Base-by-base conservation (phyloP, 23 tunicate genomes). In the Diplosoma virens region DNA sequence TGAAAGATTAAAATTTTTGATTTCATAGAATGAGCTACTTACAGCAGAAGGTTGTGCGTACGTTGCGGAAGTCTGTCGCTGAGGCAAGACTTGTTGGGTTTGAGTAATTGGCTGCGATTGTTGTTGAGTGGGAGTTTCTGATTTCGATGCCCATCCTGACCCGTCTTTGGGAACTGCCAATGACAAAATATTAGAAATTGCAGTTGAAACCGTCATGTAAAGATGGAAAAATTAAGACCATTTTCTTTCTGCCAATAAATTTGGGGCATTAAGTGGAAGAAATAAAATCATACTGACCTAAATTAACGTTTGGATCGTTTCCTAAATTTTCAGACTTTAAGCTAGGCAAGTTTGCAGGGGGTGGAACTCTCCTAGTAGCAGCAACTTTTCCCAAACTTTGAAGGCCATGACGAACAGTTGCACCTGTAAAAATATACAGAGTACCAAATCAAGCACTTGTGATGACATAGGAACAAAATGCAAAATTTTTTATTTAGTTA, bases 81-180 rank as follows among this genome's bases (percentile, higher is more conserved):
- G 94, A 71, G 56, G 86, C 79, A 58, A 56, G 17, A 52, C 64
- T 73, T 73, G 81, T 30, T 33, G 59, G 17, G 35, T 53, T 71
- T 33, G 53, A 33, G 30, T 24, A 58, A 47, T 41, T 64, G 71
- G 87, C 67, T 79, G 75, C 59, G 77, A 25, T 3, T 68, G 67
- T 30, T 73, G 70, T 23, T 55, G 88, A 33, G 29, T 71, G 22
- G 59, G 73, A 32, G 86, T 35, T 22, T 90, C 93, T 35, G 86
- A 18, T 63, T 92, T 92, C 70, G 97, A 92, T 36, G 95, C 97
- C 97, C 97, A 92, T 85, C 97, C 97, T 76, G 97, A 72, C 14
- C 97, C 97, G 92, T 92, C 97, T 92, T 85, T 92, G 18, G 97
- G 97, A 66, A 92, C 97, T 92, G 70, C 1, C n/a, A n/a, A n/a